Evolutionary conservation across 2,113 vertebrate species (phyloP).

Genomic region (Pseudonaja textilis): DNA sequence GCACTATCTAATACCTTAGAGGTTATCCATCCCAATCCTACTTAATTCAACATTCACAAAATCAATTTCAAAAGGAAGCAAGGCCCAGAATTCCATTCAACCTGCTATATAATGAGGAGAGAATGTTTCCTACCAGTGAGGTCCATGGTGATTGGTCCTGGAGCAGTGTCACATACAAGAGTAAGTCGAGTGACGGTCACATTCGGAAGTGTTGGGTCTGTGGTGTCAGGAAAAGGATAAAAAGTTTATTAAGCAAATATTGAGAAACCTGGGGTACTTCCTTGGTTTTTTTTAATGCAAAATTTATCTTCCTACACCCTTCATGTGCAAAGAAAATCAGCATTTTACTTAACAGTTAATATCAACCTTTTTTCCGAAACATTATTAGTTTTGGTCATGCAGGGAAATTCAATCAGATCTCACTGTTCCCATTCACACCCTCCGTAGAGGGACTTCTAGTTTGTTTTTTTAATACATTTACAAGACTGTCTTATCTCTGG

Average conservation of each 20-base stretch:
- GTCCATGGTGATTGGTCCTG: conserved; percentile 79
- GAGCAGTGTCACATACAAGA: conserved; percentile 74
- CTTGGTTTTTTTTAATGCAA: neutral
- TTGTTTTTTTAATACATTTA: neutral
- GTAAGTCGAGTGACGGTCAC: conserved; percentile 78
- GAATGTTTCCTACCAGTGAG: conserved; percentile 72
- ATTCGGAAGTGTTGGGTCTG: conserved; percentile 78
- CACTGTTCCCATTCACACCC: neutral
- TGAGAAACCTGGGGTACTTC: neutral
- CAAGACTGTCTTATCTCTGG: neutral
- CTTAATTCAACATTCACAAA: neutral
- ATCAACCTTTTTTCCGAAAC: neutral
- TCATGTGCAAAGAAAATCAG: neutral
- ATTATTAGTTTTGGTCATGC: neutral
- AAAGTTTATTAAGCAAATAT: conserved; percentile 15
- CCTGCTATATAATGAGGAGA: neutral
- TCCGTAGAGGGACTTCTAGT: neutral
- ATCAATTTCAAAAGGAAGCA: neutral
- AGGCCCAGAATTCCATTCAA: neutral
- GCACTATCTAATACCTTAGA: neutral
- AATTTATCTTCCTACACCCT: neutral
- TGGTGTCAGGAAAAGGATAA: conserved; percentile 32
- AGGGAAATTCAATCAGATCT: neutral
- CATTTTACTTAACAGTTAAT: neutral
- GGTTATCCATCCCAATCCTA: neutral